A percentile compares a stretch with the other conserved stretches of the same genome.
phyloP scores from a whole-genome alignment of 1,140 invertebrate species.

The Pseudomyrmex cubaensis region DNA sequence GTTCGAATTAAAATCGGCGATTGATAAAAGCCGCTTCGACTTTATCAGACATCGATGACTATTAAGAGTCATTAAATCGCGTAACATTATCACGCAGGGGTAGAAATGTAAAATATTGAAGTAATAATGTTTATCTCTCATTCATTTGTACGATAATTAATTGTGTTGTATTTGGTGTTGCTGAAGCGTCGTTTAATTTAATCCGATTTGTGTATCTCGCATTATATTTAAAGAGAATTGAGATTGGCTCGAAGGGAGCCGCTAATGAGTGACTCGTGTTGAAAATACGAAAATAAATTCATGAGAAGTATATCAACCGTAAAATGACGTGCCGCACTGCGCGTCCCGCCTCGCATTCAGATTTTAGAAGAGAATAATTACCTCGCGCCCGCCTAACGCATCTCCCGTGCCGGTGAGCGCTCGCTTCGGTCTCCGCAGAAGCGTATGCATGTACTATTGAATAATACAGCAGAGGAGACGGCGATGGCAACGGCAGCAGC shows the following conservation, averaged over 20 bases:
- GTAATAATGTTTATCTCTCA: not conserved
- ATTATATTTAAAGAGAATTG: not conserved
- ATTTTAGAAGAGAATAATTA: conserved; percentile 56
- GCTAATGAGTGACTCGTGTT: not conserved
- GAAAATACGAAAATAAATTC: conserved; percentile 33
- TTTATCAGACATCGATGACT: conserved; percentile 1
- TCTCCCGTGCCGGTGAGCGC: not conserved
- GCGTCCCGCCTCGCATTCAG: not conserved
- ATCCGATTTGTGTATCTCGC: not conserved
- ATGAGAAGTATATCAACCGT: not conserved
- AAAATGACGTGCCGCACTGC: not conserved
- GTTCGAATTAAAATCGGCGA: conserved; percentile 17
- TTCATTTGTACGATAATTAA: not conserved
- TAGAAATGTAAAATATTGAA: not conserved
- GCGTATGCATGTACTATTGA: conserved; percentile 45
- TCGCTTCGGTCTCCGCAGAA: conserved; percentile 11
- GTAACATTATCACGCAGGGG: not conserved
- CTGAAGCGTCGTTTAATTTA: not conserved
- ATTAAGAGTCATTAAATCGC: conserved; percentile 5
- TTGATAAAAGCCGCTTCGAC: conserved; percentile 20
- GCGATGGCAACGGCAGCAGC: not conserved
- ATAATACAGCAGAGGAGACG: conserved; percentile 43
- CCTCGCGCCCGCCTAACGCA: conserved; percentile 19
- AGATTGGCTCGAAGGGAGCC: not conserved
- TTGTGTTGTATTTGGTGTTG: not conserved